Evolutionary conservation across 2,797 vertebrate genomes (phyloP).

Genomic region (Eulemur rubriventer): DNA sequence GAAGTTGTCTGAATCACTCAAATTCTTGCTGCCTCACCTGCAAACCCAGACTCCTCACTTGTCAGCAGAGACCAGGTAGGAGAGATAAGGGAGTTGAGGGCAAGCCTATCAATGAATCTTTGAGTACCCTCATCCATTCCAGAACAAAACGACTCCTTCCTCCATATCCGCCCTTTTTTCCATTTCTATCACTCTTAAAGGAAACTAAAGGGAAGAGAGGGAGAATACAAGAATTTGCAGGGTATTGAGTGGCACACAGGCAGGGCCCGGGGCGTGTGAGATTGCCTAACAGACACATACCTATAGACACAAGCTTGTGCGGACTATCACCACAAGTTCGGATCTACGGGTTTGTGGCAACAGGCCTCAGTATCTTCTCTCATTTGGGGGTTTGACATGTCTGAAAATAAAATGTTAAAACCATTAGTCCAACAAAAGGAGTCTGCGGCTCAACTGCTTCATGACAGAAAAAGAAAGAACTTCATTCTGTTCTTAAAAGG

Average conservation of each 20-base stretch:
- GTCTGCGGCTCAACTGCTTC: background rate
- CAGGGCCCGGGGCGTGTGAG: conserved; percentile 57
- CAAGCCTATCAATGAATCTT: background rate
- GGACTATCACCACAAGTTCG: conserved; percentile 97
- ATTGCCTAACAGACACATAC: conserved; percentile 95
- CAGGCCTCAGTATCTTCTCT: conserved; percentile 87
- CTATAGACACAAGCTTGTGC: conserved; percentile 99
- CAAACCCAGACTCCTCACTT: conserved; percentile 41
- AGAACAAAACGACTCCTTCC: conserved; percentile 38
- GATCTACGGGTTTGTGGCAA: conserved; percentile 99
- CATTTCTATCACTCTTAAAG: background rate
- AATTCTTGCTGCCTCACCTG: background rate
- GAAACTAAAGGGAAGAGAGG: background rate
- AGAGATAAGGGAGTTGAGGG: background rate
- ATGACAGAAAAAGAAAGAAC: background rate
- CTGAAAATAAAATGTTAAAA: conserved; percentile 77
- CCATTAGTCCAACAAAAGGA: conserved; percentile 64
- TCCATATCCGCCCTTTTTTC: background rate
- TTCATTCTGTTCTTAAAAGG: background rate
- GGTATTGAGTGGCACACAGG: background rate
- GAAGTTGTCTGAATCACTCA: background rate
- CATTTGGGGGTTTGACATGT: conserved; percentile 64
- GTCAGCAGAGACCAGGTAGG: background rate
- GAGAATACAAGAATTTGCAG: background rate
- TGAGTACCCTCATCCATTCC: conserved; percentile 49